Conservation (phyloP, 2,113 vertebrate species). For the Austrofundulus limnaeus region DNA sequence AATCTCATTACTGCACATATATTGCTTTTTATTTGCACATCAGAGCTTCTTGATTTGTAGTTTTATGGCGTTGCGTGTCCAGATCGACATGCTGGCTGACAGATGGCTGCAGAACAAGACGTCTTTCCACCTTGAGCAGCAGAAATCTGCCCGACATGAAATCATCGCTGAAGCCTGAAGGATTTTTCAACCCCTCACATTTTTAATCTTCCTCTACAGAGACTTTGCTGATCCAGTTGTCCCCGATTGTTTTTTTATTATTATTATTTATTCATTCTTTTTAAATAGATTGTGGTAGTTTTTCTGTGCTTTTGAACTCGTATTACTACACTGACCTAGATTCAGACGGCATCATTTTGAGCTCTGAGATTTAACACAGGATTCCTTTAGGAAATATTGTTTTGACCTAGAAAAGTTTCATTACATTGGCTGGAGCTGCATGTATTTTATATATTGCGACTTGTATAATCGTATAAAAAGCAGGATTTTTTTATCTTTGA, state of each 20-base stretch:
- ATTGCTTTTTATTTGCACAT: neutral
- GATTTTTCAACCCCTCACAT: constrained; percentile 45
- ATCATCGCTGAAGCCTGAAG: constrained; percentile 48
- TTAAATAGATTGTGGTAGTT: constrained; percentile 15
- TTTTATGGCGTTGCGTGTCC: neutral
- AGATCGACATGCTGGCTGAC: neutral
- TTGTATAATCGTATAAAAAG: no score
- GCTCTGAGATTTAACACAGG: constrained; percentile 14
- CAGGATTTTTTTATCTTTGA: no score
- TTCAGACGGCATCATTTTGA: constrained; percentile 15
- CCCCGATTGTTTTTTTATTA: constrained; percentile 63
- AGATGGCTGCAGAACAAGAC: constrained; percentile 15
- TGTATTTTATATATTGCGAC: constrained; percentile 4
- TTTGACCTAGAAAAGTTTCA: constrained; percentile 42
- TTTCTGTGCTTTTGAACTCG: constrained; percentile 5
- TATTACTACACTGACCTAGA: constrained; percentile 44
- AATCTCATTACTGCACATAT: neutral
- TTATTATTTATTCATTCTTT: constrained; percentile 40
- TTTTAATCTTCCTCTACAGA: constrained; percentile 54
- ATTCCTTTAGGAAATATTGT: constrained; percentile 24
- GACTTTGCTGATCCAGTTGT: constrained; percentile 59
- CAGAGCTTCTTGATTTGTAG: neutral
- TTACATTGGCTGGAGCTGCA: constrained; percentile 2
- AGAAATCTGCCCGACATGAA: constrained; percentile 52
- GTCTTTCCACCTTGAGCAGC: constrained; percentile 13